Conservation (phyloP, 2,888 invertebrate genomes). For the Drosophila yooni region DNA sequence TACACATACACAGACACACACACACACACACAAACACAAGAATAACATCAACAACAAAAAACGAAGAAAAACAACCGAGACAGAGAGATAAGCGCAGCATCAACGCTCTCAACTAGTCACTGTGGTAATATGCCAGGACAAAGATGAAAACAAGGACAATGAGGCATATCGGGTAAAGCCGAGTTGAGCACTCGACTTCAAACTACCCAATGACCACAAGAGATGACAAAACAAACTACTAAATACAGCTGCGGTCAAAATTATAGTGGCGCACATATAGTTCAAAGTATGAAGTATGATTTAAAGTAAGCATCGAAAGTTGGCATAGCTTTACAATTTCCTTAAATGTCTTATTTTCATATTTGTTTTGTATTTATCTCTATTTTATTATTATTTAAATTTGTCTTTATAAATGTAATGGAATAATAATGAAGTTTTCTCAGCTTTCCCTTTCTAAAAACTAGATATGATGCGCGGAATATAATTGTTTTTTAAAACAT, state of each 20-base stretch:
- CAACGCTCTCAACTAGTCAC: slow-evolving; percentile 38
- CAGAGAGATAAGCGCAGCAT: slow-evolving; percentile 40
- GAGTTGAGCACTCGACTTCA: background rate
- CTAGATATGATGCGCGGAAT: background rate
- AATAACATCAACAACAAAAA: slow-evolving; percentile 1
- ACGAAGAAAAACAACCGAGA: slow-evolving; percentile 7
- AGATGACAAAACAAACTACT: background rate
- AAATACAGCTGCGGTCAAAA: background rate
- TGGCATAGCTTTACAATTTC: background rate
- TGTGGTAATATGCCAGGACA: slow-evolving; percentile 44
- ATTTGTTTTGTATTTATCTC: no score
- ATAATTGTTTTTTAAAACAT: background rate
- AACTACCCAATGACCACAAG: slow-evolving; percentile 6
- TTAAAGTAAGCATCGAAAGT: background rate
- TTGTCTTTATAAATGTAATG: background rate
- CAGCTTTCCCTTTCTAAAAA: background rate
- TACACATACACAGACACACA: background rate
- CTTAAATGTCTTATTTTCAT: no score
- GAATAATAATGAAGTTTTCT: background rate
- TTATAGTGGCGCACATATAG: background rate
- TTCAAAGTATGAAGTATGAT: background rate
- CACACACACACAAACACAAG: background rate
- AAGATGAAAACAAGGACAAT: slow-evolving; percentile 8
- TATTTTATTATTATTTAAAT: no score
- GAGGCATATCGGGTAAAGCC: background rate